Evolutionary conservation across 2,888 invertebrate species (phyloP).

Genomic region (Priocnemis perturbator): DNA sequence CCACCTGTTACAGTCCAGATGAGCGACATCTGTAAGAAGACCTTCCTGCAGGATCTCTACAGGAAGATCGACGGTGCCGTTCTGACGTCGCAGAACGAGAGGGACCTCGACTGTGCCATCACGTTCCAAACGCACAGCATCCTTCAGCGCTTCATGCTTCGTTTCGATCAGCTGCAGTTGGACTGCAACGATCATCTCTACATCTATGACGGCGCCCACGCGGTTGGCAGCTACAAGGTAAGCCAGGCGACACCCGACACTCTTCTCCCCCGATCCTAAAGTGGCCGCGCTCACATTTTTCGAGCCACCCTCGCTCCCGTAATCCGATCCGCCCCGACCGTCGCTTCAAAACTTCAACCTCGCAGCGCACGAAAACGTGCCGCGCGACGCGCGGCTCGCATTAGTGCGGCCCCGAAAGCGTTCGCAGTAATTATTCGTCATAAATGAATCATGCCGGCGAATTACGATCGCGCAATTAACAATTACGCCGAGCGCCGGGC

Average conservation of each 20-base stretch:
- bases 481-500: too few species aligned
- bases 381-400: too few species aligned
- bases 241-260: constrained; percentile 37
- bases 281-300: too few species aligned
- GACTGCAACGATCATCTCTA: constrained; percentile 96
- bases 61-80: constrained; percentile 94
- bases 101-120: constrained; percentile 93
- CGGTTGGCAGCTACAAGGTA: constrained; percentile 92
- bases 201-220: constrained; percentile 95
- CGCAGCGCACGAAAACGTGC: too few species aligned
- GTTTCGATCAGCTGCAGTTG: constrained; percentile 92
- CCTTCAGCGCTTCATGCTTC: constrained; percentile 94
- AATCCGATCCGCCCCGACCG: too few species aligned
- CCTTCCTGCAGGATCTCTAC: constrained; percentile 91
- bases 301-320: too few species aligned
- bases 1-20: constrained; percentile 84
- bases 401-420: too few species aligned
- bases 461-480: too few species aligned
- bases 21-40: constrained; percentile 92
- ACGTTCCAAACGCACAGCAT: constrained; percentile 97
- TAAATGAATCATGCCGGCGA: too few species aligned
- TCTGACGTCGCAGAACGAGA: constrained; percentile 92
- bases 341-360: too few species aligned
- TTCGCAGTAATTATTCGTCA: neutral
- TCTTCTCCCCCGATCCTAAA: too few species aligned